Base-by-base conservation (phyloP, 2,888 invertebrate genomes). In the Gryllus longicercus region DNA sequence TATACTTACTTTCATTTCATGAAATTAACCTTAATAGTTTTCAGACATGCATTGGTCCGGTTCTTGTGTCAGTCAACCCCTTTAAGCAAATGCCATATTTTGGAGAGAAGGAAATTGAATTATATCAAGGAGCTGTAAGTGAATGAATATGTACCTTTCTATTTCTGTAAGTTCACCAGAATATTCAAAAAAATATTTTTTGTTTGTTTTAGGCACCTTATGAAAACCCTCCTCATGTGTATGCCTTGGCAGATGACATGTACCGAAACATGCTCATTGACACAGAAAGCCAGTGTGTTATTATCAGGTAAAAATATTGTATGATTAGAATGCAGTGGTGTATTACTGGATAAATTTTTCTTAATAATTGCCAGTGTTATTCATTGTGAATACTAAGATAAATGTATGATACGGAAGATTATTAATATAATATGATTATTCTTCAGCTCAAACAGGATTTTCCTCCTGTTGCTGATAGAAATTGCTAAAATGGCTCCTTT, bases 191-290 rank as follows among this genome's bases (percentile, higher is more conserved):
- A 51, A 50, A 51, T 82, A 79, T 76, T 79, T 51, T 82, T 81
- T 21, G 21, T 81, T 63, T 63, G 63, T 84, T 85, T 75, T 83
- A 92, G 92, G 92, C 92, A 8, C 90, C 91, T 23, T 92, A 92
- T 85, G 93, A 93, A 86, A 93, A 93, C 86, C 91, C 92, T 51
- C 93, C 93, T 0, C 93, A 93, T 84, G 89, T 93, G 78, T 93
- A 91, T 85, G 92, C 92, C 2, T 85, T 93, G 79, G 90, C 92
- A 2, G 93, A 93, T 84, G 90, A 91, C 83, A 93, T 93, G 93
- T 93, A 92, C 86, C 87, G 92, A 82, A 92, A 93, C 85, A 92
- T 93, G 92, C 85, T 92, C 83, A 92, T 92, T 83, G 92, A 93
- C 84, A 88, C 88, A 83, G 93, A 93, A 85, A 91, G 90, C 83